phyloP scores from a whole-genome alignment of 2,888 invertebrate genomes.

The Hydraecia micacea region DNA sequence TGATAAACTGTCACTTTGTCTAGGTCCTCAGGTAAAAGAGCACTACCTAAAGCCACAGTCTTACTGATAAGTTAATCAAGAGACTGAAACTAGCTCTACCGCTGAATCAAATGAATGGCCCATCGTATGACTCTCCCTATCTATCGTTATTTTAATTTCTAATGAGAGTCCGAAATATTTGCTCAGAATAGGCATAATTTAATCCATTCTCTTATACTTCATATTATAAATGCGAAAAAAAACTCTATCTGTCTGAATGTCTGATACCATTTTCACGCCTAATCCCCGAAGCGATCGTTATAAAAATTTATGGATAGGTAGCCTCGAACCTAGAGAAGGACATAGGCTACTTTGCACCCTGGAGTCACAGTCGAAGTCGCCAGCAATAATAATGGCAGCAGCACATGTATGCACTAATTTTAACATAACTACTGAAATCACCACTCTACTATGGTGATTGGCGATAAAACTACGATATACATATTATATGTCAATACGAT shows the following conservation, averaged over 20 bases:
- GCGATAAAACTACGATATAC: not conserved
- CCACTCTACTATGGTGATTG: not conserved
- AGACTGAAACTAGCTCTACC: not conserved
- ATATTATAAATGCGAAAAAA: not conserved
- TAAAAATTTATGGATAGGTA: not conserved
- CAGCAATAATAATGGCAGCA: not conserved
- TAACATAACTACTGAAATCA: not conserved
- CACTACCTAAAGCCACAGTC: no score
- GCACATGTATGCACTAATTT: not conserved
- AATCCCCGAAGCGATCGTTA: not conserved
- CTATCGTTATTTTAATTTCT: not conserved
- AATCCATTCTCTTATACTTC: not conserved
- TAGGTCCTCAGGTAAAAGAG: not conserved
- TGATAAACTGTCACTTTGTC: not conserved
- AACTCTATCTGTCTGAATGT: not conserved
- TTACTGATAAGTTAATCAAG: no score
- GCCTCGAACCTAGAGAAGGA: not conserved
- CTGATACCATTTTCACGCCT: not conserved
- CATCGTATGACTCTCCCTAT: no score
- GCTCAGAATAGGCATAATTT: not conserved
- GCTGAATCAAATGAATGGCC: not conserved
- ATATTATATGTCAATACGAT: not conserved
- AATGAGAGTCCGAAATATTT: not conserved
- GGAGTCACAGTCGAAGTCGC: not conserved
- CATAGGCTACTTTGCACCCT: not conserved